Conservation (phyloP, 2,888 invertebrate species). For the Tenthredo scrophulariae region DNA sequence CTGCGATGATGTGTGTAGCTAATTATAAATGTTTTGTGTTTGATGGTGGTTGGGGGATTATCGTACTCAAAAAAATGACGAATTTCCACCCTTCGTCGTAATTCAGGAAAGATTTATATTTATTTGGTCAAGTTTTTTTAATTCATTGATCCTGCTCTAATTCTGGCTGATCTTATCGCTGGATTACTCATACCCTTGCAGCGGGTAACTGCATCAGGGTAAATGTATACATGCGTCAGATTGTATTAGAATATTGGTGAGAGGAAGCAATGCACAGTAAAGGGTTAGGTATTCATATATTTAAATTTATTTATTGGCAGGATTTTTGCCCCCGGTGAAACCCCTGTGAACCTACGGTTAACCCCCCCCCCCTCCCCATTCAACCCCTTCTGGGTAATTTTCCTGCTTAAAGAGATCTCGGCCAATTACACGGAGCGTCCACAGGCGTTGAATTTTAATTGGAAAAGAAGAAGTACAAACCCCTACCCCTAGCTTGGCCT, state of each 20-base stretch:
- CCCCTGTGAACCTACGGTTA: constrained; percentile 52
- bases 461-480: constrained; percentile 70
- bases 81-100: not conserved
- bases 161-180: not conserved
- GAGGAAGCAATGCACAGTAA: constrained; percentile 9
- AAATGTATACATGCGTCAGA: not conserved
- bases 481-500: constrained; percentile 55
- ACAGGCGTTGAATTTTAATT: constrained; percentile 77
- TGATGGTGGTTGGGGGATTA: constrained; percentile 55
- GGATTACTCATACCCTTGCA: not conserved
- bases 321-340: constrained; percentile 67
- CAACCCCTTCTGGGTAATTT: constrained; percentile 76
- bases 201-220: not conserved
- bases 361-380: constrained; percentile 54
- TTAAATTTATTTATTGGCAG: constrained; percentile 77
- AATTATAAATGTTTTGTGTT: constrained; percentile 75
- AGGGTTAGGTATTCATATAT: constrained; percentile 75
- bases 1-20: constrained; percentile 73
- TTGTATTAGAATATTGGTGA: not conserved
- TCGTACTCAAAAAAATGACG: not conserved
- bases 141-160: not conserved
- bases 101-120: not conserved
- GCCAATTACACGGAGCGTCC: constrained; percentile 76
- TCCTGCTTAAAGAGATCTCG: constrained; percentile 76
- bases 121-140: not conserved